Percentiles rank a stretch among this genome's conserved stretches.
These are phyloP conservation scores for Boloria euphrosyne DNA, from an alignment of 2,888 invertebrate genomes.

Conservation along the genomic window DNA sequence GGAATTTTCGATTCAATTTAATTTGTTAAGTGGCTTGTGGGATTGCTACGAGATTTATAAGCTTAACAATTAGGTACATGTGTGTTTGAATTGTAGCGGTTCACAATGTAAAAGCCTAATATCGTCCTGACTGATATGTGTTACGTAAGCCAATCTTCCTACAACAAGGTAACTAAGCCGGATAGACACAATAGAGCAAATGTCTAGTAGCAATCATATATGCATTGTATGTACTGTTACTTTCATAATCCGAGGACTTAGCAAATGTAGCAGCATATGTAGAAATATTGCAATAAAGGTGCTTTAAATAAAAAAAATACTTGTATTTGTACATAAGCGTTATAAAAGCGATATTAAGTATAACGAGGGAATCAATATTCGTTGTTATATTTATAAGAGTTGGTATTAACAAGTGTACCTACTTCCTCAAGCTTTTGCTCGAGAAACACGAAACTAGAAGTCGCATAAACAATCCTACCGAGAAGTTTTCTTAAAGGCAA, in stretches of 20 bases:
- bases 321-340: neutral
- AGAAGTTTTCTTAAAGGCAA: slow-evolving; percentile 38
- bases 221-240: no score
- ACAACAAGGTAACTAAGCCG: no score
- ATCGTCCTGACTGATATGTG: no score
- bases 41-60: no score
- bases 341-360: neutral
- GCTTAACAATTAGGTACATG: neutral
- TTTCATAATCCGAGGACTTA: no score
- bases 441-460: slow-evolving; percentile 33
- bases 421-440: slow-evolving; percentile 26
- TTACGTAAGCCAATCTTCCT: no score
- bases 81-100: neutral
- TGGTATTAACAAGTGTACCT: slow-evolving; percentile 31
- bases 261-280: no score
- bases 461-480: slow-evolving; percentile 38
- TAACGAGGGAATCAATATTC: neutral
- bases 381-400: slow-evolving; percentile 11
- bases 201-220: no score
- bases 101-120: no score
- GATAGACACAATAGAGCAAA: no score
- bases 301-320: neutral
- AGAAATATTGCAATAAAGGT: no score
- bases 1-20: neutral
- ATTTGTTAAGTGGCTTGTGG: no score